Evolutionary conservation across 2,888 invertebrate genomes (phyloP).

Genomic region (Pemphredon lugubris): DNA sequence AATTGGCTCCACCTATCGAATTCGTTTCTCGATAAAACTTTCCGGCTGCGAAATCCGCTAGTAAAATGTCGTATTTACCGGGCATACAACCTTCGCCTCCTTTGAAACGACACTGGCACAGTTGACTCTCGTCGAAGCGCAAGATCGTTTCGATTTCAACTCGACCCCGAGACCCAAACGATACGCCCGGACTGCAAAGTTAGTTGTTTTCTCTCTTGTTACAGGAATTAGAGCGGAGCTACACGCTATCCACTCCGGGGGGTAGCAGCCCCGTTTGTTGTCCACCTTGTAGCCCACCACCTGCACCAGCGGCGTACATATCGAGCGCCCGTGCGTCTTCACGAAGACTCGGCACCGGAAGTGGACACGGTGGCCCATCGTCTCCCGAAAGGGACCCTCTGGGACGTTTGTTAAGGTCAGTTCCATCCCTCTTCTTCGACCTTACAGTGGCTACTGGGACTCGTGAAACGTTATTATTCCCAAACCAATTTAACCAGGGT

Average conservation of each 20-base stretch:
- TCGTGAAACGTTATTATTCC: too few species aligned
- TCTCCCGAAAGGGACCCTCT: slow-evolving; percentile 75
- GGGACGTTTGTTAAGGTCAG: slow-evolving; percentile 73
- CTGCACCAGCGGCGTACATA: slow-evolving; percentile 78
- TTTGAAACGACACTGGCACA: too few species aligned
- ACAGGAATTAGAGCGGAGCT: slow-evolving; percentile 76
- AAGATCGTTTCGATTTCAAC: too few species aligned
- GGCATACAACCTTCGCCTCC: too few species aligned
- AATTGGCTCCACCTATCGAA: slow-evolving; percentile 14
- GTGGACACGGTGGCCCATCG: slow-evolving; percentile 68
- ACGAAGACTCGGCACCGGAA: slow-evolving; percentile 71
- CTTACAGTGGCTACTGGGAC: too few species aligned
- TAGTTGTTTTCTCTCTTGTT: slow-evolving; percentile 52
- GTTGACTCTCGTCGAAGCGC: too few species aligned
- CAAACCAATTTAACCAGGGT: too few species aligned
- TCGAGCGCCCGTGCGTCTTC: slow-evolving; percentile 78
- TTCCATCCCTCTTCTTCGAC: slow-evolving; percentile 5
- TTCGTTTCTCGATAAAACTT: background rate
- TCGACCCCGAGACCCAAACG: too few species aligned
- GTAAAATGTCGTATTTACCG: too few species aligned
- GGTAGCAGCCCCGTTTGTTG: slow-evolving; percentile 75
- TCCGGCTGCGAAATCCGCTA: background rate
- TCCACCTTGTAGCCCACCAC: slow-evolving; percentile 77
- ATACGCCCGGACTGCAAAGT: too few species aligned
- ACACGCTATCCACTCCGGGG: slow-evolving; percentile 75